Evolutionary conservation across 2,797 vertebrate species (phyloP).

Genomic region (Leptodactylus fallax): DNA sequence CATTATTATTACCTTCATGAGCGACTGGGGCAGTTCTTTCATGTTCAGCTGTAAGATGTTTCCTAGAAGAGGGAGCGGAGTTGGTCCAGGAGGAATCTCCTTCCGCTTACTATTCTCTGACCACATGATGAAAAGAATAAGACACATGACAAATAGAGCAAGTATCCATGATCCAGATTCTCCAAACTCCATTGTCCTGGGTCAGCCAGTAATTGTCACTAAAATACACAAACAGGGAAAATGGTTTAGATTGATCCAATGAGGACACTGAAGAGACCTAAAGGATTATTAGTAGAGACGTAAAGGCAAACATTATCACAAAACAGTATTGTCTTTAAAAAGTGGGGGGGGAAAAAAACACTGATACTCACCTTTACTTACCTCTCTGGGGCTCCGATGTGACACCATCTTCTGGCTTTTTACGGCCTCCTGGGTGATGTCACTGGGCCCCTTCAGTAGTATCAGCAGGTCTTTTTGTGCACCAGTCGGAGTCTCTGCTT

Average conservation of each 20-base stretch:
- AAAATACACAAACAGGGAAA: background rate
- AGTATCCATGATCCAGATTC: conserved; percentile 63
- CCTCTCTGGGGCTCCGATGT: too few relatives aligned
- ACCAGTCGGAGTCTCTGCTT: too few relatives aligned
- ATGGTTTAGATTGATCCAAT: background rate
- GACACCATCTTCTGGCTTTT: too few relatives aligned
- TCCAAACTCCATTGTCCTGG: conserved; percentile 64
- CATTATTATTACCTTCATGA: conserved; percentile 71
- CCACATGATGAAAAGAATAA: conserved; percentile 65
- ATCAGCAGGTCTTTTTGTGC: too few relatives aligned
- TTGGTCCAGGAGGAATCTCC: conserved; percentile 74
- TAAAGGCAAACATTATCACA: too few relatives aligned
- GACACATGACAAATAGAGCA: conserved; percentile 64
- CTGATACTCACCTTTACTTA: too few relatives aligned
- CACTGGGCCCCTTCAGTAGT: too few relatives aligned
- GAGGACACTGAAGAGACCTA: too few relatives aligned
- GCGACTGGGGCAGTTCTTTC: conserved; percentile 68
- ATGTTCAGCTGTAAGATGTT: conserved; percentile 72
- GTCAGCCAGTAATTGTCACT: background rate
- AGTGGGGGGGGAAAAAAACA: too few relatives aligned
- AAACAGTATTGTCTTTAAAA: too few relatives aligned
- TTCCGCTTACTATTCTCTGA: conserved; percentile 56
- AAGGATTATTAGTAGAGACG: too few relatives aligned
- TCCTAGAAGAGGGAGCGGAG: conserved; percentile 73
- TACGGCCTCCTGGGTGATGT: too few relatives aligned